Evolutionary conservation across 1,140 invertebrate species (phyloP), one percentile per base, ranked within the genome.

Genomic region (Proctacanthus coquilletti): DNA sequence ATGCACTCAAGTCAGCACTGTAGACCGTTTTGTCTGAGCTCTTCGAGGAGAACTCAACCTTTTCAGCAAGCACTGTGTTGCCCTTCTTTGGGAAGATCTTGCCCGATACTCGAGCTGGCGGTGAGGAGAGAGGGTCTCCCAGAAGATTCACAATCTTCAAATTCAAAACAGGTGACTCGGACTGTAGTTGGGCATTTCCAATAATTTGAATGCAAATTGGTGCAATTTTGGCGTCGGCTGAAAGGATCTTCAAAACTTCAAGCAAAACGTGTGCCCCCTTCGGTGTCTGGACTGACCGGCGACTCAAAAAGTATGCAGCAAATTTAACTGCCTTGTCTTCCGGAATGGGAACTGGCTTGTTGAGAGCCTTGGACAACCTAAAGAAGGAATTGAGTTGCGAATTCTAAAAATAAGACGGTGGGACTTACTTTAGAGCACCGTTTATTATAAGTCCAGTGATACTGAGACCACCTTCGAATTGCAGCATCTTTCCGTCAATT

Each of bases 381-480:
- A 75, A 77, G 30, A 77, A 31, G 18, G 18, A 38, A 33, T 38
- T 25, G 41, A 40, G 10, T 8, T n/a, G 19, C 4, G 5, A 14
- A 5, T 4, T 18, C 30, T 34, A 32, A 10, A 15, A 15, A 14
- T n/a, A 39, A 18, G 19, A 39, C 10, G 34, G 5, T 8, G 5
- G 23, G 20, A 25, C 32, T 36, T 41, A 64, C 64, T 58, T 61
- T 5, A 54, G 38, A 0, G 68, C 65, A 34, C 65, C 64, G 15
- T 62, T 60, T 0, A 72, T 55, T 18, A 71, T 46, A 18, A 64
- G 38, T 0, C 68, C 61, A 1, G 70, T 71, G 34, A 64, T 65
- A n/a, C 68, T 66, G 13, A 77, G 65, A 5, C 92, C 92, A 25
- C 91, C 91, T 65, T 96, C 93, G 64, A 92, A 96, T 64, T 95